These are phyloP conservation scores for Dryoscopus gambensis DNA, from an alignment of 2,113 vertebrate genomes.

Conservation along the genomic window DNA sequence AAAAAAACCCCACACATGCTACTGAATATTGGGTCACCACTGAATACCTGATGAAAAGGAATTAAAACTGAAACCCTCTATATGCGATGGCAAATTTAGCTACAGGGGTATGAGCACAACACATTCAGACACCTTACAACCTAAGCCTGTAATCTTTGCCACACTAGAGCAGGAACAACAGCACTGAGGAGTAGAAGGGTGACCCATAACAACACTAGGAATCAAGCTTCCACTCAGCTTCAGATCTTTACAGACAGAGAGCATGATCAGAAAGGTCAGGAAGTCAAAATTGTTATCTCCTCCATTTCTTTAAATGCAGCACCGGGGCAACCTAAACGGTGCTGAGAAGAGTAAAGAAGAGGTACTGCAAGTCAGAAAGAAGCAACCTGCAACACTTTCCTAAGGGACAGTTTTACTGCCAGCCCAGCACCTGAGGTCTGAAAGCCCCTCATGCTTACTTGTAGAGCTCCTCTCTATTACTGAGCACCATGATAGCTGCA, in stretches of 20 bases:
- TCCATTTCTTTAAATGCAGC: not conserved
- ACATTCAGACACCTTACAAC: not conserved
- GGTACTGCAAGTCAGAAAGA: not conserved
- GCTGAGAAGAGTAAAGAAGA: not conserved
- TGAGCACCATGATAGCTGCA: not conserved
- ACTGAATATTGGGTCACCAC: not conserved
- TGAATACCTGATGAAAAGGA: not conserved
- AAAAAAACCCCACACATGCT: fast-evolving
- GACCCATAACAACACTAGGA: not conserved
- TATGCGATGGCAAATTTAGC: not conserved
- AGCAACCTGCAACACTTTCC: not conserved
- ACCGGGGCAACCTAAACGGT: not conserved
- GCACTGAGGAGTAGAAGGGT: not conserved
- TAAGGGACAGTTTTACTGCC: not conserved
- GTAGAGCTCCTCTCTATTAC: not conserved
- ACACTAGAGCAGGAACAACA: not conserved
- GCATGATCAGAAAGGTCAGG: not conserved
- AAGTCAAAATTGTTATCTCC: not conserved
- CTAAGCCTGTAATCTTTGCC: not conserved
- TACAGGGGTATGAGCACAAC: not conserved
- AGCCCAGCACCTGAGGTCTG: not conserved
- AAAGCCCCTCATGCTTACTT: not conserved
- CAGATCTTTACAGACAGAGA: not conserved
- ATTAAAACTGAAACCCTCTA: not conserved
- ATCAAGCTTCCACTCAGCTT: not conserved